Evolutionary conservation across 2,797 vertebrate genomes (phyloP), one percentile per base, ranked within the genome.

Genomic region (Lacerta viridis): DNA sequence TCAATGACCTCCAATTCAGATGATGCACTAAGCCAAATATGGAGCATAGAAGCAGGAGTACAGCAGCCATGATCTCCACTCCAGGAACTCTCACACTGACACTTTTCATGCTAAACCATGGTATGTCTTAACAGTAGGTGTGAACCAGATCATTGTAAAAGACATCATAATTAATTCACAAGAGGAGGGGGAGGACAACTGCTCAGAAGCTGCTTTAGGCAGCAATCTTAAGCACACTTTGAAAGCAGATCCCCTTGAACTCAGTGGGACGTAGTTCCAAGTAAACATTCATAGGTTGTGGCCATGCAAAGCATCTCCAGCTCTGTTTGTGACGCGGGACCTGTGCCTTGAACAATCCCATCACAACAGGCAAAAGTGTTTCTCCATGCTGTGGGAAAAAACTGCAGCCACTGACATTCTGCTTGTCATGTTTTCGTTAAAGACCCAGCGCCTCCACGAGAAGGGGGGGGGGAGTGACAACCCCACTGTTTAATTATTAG

Each of bases 401-500:
- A 7, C 17, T 89, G 20, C 46, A 61, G 5, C 10, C 71, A 43
- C 27, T 71, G 82, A 43, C 7, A 83, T 88, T 84, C 43, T 71
- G 74, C 27, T 33, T 55, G 27, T 71, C 64, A 43, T 71, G 64
- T 33, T 81, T 87, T 72, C 64, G 69, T 61, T 83, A 84, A 71
- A 88, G 81, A 29, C 10, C 1, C 25, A 79, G 46, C 15, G 1
- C 7, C 75, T 84, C 81, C 84, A 10, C 25, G 27, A 69, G 75
- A 6, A 0, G 7, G 7, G 39, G 46, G 50, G 7, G 43, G 4
- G 9, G 18, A 69, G 46, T 88, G 81, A 83, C 64, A 79, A 79
- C 29, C 66, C 43, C 43, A 17, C 75, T 78, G 46, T 76, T 84
- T 84, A 84, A 79, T 84, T 36, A 88, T 88, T 59, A 61, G 74